Evolutionary conservation across 2,113 vertebrate species (phyloP).

Genomic region (Rhabdornis inornatus): DNA sequence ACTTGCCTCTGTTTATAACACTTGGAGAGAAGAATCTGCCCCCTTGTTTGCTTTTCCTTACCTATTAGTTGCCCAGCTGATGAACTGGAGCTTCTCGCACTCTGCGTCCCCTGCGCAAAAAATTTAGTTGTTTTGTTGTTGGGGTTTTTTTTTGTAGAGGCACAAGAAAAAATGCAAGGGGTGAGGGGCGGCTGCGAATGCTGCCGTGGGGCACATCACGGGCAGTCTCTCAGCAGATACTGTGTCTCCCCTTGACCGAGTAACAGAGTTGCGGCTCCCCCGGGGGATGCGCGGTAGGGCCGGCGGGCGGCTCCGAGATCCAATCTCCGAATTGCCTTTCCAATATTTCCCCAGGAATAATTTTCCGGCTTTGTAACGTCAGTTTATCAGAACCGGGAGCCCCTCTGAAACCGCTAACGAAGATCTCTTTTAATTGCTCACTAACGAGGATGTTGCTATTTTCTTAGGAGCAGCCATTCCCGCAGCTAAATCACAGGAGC

Average conservation of each 20-base stretch:
- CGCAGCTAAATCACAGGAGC: slow-evolving; percentile 75
- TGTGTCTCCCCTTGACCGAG: background rate
- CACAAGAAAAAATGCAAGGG: background rate
- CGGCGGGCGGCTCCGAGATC: background rate
- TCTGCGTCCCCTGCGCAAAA: background rate
- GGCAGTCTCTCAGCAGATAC: background rate
- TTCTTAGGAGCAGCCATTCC: slow-evolving; percentile 75
- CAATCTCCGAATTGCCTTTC: background rate
- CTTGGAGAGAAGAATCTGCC: background rate
- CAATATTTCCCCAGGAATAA: background rate
- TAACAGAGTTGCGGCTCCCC: background rate
- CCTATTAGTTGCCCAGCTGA: background rate
- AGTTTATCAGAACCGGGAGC: background rate
- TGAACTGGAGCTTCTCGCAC: background rate
- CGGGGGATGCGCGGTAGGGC: accelerated
- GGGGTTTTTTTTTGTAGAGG: too few relatives aligned
- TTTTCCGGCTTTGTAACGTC: background rate
- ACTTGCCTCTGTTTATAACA: slow-evolving; percentile 76
- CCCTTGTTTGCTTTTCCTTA: slow-evolving; percentile 20
- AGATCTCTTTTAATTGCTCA: slow-evolving; percentile 71
- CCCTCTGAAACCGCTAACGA: background rate
- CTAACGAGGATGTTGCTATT: slow-evolving; percentile 75
- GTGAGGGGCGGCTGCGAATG: background rate
- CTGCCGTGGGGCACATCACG: background rate
- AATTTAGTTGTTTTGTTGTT: background rate